phyloP scores from a whole-genome alignment of 2,113 vertebrate genomes.

The Cervus canadensis region DNA sequence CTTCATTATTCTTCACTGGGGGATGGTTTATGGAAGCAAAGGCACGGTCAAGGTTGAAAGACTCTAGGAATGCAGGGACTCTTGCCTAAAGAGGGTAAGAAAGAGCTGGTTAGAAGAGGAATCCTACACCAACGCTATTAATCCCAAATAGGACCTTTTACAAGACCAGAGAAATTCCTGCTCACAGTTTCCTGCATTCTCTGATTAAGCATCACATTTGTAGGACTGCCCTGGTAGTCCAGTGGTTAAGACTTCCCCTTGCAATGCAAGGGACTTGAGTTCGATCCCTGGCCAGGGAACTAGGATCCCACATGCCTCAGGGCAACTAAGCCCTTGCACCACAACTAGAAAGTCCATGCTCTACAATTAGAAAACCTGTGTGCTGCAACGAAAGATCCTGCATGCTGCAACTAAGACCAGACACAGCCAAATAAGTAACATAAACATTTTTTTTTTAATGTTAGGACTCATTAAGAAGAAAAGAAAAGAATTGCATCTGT shows the following conservation, averaged over 20 bases:
- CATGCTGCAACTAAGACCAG: background rate
- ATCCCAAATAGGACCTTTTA: background rate
- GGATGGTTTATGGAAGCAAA: background rate
- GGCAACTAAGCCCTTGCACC: background rate
- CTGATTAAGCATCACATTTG: background rate
- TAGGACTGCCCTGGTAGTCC: background rate
- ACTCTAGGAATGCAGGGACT: background rate
- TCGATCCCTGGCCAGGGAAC: background rate
- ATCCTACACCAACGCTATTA: background rate
- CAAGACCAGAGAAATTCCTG: background rate
- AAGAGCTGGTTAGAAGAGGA: background rate
- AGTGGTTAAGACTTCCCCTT: background rate
- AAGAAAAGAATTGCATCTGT: background rate
- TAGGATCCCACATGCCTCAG: background rate
- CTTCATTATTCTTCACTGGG: background rate
- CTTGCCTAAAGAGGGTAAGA: background rate
- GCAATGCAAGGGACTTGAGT: background rate
- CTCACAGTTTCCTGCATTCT: background rate
- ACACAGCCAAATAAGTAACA: background rate
- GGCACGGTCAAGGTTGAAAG: fast-evolving
- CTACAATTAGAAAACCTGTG: background rate
- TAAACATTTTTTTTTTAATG: background rate
- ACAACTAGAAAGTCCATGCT: background rate
- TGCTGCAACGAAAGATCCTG: background rate
- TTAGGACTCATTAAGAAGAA: background rate